Percentiles rank a stretch among this genome's conserved stretches.
These are phyloP conservation scores for Plutomurus gul DNA, from an alignment of 1,140 invertebrate genomes.

Conservation along the genomic window DNA sequence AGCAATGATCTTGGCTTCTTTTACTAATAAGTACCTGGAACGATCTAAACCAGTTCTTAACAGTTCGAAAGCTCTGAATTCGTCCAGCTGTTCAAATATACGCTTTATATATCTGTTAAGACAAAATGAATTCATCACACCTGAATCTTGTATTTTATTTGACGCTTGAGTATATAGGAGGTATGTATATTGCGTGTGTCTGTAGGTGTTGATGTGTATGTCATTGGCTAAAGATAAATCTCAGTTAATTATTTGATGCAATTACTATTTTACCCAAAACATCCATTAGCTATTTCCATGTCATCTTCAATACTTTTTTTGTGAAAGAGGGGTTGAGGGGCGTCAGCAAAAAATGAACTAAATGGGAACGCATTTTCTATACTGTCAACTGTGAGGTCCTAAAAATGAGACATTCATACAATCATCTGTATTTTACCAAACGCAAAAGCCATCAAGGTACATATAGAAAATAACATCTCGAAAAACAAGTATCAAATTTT, in stretches of 20 bases:
- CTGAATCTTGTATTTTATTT: background rate
- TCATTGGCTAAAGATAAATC: background rate
- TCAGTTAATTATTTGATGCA: background rate
- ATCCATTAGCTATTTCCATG: constrained; percentile 87
- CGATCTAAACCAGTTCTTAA: constrained; percentile 91
- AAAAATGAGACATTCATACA: constrained; percentile 56
- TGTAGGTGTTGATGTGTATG: no score
- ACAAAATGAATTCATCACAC: constrained; percentile 23
- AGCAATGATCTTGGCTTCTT: constrained; percentile 99
- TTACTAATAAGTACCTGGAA: constrained; percentile 91
- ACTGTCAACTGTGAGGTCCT: constrained; percentile 58
- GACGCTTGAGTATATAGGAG: no score
- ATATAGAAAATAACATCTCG: background rate
- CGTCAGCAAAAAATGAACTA: constrained; percentile 85
- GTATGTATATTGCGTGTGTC: no score
- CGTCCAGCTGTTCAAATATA: constrained; percentile 96
- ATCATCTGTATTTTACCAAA: constrained; percentile 58
- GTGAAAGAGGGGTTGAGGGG: constrained; percentile 90
- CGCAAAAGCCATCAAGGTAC: background rate
- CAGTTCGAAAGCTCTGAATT: constrained; percentile 97
- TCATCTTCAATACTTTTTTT: constrained; percentile 80
- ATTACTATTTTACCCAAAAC: constrained; percentile 70
- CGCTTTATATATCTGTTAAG: constrained; percentile 81
- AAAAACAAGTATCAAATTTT: background rate
- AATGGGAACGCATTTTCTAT: constrained; percentile 85